phyloP scores from a whole-genome alignment of 2,888 invertebrate genomes.

The Petrolisthes manimaculis region DNA sequence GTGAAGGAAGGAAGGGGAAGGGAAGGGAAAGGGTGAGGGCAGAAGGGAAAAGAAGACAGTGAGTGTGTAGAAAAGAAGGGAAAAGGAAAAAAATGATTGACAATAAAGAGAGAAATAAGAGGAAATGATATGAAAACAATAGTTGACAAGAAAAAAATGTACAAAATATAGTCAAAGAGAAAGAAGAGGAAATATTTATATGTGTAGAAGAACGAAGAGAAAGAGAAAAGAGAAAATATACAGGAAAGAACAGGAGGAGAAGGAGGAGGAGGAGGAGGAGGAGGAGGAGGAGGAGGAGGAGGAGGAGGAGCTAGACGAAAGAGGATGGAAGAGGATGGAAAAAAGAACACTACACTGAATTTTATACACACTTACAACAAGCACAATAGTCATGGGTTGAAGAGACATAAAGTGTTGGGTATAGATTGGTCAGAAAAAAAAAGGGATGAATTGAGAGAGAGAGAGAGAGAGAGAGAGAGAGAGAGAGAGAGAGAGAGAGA shows the following conservation, averaged over 20 bases:
- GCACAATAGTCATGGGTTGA: too few species aligned
- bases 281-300: background rate
- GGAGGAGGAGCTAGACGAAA: background rate
- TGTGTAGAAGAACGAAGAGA: background rate
- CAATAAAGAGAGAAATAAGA: background rate
- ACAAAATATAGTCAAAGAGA: background rate
- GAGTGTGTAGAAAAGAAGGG: background rate
- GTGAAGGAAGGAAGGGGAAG: background rate
- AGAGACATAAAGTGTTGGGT: too few species aligned
- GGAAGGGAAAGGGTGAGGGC: background rate
- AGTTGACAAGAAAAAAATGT: background rate
- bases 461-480: constrained; percentile 2
- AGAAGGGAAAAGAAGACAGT: background rate
- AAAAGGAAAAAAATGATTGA: background rate
- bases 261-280: too few species aligned
- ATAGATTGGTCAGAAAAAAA: background rate
- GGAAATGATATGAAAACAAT: background rate
- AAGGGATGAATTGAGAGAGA: background rate
- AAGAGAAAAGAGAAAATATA: background rate
- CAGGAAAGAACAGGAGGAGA: background rate
- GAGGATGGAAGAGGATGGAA: background rate
- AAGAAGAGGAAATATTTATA: background rate
- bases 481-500: constrained; percentile 21
- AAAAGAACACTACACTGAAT: background rate
- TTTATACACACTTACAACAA: too few species aligned